phyloP scores from a whole-genome alignment of 2,113 vertebrate species.

The Poicephalus meyeri region DNA sequence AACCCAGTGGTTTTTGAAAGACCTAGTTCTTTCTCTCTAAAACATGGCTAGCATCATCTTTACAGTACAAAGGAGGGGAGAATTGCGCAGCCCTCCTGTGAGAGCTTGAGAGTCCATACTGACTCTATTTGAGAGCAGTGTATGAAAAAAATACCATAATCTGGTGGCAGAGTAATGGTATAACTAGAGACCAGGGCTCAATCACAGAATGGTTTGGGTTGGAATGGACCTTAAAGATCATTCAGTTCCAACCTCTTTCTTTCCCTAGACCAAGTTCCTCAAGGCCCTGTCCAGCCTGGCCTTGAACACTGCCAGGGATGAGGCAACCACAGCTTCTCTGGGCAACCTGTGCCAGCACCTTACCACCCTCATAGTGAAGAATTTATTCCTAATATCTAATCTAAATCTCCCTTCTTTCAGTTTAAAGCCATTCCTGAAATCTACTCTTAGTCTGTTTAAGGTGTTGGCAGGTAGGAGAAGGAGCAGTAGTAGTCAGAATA shows the following conservation, averaged over 20 bases:
- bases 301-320: not conserved
- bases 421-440: not conserved
- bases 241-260: not conserved
- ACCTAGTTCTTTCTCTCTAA: not conserved
- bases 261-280: not conserved
- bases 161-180: not conserved
- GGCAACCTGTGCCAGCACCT: not conserved
- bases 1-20: not conserved
- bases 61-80: not conserved
- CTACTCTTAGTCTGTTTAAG: not conserved
- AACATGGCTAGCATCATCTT: accelerated
- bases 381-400: too few species aligned
- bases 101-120: not conserved
- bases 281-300: not conserved
- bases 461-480: not conserved
- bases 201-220: not conserved
- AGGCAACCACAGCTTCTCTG: not conserved
- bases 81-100: not conserved
- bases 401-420: too few species aligned
- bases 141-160: not conserved
- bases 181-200: not conserved
- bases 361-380: not conserved
- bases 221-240: not conserved
- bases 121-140: not conserved
- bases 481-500: not conserved